phyloP scores from a whole-genome alignment of 2,888 invertebrate species.

The Lypha dubia region DNA sequence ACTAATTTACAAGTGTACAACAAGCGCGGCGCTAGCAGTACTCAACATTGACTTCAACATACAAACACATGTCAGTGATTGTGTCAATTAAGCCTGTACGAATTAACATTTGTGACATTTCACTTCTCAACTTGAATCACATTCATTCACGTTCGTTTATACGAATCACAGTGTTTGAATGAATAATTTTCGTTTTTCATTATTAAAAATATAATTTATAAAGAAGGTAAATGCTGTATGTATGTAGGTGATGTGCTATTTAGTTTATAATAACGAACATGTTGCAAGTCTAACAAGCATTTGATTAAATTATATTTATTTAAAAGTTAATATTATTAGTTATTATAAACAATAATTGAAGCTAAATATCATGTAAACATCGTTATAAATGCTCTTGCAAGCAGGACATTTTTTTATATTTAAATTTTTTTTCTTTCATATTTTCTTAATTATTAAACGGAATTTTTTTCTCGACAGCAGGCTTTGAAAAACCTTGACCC shows the following conservation, averaged over 20 bases:
- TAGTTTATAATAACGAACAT: background rate
- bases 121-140: conserved; percentile 55
- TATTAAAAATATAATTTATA: conserved; percentile 6
- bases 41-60: background rate
- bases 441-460: too few species aligned
- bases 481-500: too few species aligned
- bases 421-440: too few species aligned
- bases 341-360: too few species aligned
- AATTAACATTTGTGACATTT: conserved; percentile 70
- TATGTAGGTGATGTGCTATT: background rate
- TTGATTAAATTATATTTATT: background rate
- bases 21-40: conserved; percentile 5
- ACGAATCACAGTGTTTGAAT: conserved; percentile 10
- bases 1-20: conserved; percentile 64
- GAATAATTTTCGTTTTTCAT: conserved; percentile 43
- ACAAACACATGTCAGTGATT: conserved; percentile 65
- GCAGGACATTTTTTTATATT: too few species aligned
- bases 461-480: too few species aligned
- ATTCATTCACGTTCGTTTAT: conserved; percentile 19
- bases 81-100: conserved; percentile 69
- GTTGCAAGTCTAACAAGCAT: background rate
- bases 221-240: too few species aligned
- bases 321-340: background rate
- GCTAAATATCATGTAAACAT: too few species aligned
- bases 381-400: too few species aligned